Base-by-base conservation (phyloP, 2,797 vertebrate genomes). In the Australoheros facetus region DNA sequence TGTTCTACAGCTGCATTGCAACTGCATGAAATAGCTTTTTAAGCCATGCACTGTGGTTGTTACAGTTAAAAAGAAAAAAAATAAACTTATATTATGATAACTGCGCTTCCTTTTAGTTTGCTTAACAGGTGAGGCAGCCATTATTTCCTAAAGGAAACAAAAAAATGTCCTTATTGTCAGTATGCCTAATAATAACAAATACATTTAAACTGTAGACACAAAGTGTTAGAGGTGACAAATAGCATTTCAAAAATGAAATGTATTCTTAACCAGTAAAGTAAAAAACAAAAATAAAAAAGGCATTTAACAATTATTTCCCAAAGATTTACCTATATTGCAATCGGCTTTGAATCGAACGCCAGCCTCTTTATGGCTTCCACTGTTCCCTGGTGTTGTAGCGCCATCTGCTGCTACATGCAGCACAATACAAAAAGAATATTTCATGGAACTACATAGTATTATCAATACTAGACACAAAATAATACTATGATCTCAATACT, bases 381-480 rank as follows among this genome's bases (percentile, higher is more conserved):
- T 94, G 94, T 95, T 95, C 77, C 92, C 94, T 96, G 96, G 95
- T 96, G 96, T 95, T 95, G 93, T 94, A 96, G 93, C 95, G 93
- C 96, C 96, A 96, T 96, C 96, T 96, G 96, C 96, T 96, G 96
- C 93, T 95, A 91, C 80, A 93, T 82, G 92, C 92, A 94, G 92
- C 93, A 94, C 95, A 96, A 94, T 94, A 93, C 94, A 96, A 90
- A 95, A 88, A 95, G 66, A 93, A 89, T 93, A 91, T 77, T 93
- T 92, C 71, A 94, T 80, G 85, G 89, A 92, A 90, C 92, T 92
- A 89, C 86, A 93, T 82, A 81, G 85, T 62, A 78, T 87, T 82
- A 87, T 84, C 48, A 92, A 89, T 37, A 37, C 37, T 37, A 37
- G 10, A 92, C 88, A 93, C 83, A 93, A 89, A 81, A 80, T 56